A percentile compares a stretch with the other conserved stretches of the same genome.
Evolutionary conservation across 2,888 invertebrate genomes (phyloP).

Genomic region (Drepana falcataria): DNA sequence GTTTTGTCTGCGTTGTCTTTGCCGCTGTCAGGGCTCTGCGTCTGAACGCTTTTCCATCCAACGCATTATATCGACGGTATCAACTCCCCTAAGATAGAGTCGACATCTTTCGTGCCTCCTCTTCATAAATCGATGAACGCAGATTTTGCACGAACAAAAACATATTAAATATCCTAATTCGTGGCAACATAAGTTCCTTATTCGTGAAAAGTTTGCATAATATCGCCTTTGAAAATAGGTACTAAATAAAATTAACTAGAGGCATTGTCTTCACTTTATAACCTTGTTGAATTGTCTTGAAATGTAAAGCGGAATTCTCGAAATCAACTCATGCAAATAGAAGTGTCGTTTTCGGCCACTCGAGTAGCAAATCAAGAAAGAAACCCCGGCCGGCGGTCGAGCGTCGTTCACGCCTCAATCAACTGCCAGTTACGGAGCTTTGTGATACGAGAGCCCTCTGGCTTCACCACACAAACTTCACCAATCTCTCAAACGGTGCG

Average conservation of each 20-base stretch:
- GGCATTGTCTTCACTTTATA: slow-evolving; percentile 6
- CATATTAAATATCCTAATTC: not conserved
- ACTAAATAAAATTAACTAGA: not conserved
- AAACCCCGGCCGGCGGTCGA: slow-evolving; percentile 66
- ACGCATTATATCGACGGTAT: slow-evolving; percentile 68
- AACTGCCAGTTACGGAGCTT: slow-evolving; percentile 69
- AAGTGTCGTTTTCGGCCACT: slow-evolving; percentile 73
- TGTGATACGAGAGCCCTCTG: slow-evolving; percentile 55
- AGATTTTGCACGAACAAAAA: not conserved
- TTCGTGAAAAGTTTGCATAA: too few relatives aligned
- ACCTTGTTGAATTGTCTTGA: slow-evolving; percentile 31
- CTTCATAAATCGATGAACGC: slow-evolving; percentile 8
- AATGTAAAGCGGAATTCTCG: slow-evolving; percentile 49
- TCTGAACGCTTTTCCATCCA: slow-evolving; percentile 67
- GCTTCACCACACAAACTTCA: slow-evolving; percentile 48
- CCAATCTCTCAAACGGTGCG: slow-evolving; percentile 32
- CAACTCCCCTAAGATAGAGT: slow-evolving; percentile 58
- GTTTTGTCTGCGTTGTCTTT: slow-evolving; percentile 74
- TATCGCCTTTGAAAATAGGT: too few relatives aligned
- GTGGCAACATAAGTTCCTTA: too few relatives aligned
- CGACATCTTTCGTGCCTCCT: slow-evolving; percentile 27
- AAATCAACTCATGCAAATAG: slow-evolving; percentile 72
- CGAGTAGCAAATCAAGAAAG: slow-evolving; percentile 75
- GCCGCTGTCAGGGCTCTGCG: slow-evolving; percentile 62
- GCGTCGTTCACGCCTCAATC: slow-evolving; percentile 75